Evolutionary conservation across 2,888 invertebrate genomes (phyloP).

Genomic region (Scrobipalpa atriplicella): DNA sequence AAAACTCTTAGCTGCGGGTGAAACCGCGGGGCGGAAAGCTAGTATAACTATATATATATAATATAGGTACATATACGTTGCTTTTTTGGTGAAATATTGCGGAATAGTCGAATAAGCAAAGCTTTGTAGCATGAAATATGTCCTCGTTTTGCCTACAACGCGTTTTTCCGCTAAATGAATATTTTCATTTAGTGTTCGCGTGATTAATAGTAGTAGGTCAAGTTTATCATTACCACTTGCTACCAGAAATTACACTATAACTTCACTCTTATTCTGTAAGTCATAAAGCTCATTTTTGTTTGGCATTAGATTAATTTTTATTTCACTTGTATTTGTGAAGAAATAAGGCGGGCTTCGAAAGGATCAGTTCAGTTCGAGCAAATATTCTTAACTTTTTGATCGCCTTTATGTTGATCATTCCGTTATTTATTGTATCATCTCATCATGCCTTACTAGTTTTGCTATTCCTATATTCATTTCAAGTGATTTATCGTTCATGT

Average conservation of each 20-base stretch:
- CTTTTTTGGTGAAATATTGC: no score
- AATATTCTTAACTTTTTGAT: neutral
- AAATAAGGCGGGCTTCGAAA: neutral
- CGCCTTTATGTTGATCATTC: slow-evolving; percentile 5
- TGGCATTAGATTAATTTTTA: neutral
- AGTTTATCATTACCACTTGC: slow-evolving; percentile 14
- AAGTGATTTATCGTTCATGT: no score
- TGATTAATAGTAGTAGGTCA: slow-evolving; percentile 28
- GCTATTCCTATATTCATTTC: neutral
- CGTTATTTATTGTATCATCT: slow-evolving; percentile 14
- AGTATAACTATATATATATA: no score
- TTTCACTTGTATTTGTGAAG: neutral
- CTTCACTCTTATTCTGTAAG: slow-evolving; percentile 7
- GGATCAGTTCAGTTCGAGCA: neutral
- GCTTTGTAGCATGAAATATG: slow-evolving; percentile 24
- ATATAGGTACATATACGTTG: no score
- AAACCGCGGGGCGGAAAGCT: no score
- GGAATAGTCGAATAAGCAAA: slow-evolving; percentile 6
- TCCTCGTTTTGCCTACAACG: slow-evolving; percentile 10
- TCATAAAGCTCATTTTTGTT: neutral
- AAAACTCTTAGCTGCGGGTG: no score
- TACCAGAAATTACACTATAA: neutral
- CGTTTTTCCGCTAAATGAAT: slow-evolving; percentile 23
- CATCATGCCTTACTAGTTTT: neutral
- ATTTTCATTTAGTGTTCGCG: slow-evolving; percentile 24